Evolutionary conservation across 2,888 invertebrate genomes (phyloP), one percentile per base, ranked within the genome.

Genomic region (Lottia scabra): DNA sequence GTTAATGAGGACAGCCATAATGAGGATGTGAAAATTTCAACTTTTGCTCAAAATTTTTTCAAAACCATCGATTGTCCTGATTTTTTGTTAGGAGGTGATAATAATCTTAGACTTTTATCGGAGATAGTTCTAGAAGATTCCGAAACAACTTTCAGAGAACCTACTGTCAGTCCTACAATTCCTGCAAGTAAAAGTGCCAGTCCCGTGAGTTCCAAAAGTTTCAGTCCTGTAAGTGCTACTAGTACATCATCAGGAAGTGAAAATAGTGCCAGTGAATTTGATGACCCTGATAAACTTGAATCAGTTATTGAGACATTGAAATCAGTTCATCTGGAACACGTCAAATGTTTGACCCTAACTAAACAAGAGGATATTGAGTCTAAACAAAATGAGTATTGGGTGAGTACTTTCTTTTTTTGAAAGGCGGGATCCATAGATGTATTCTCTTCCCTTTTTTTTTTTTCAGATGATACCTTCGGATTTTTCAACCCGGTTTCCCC

Each of bases 331-430:
- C 19, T 19, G 19, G 56, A 56, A 56, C 65, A 65, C 30, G 65
- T 65, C 16, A 19, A 38, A n/a, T 43, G 65, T 65, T 46, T 30
- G 6, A 26, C 27, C 8, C 26, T 46, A 5, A 13, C 26, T 6
- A 46, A 48, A n/a, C 15, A 44, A 23, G 19, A 67, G 30, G 45
- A 67, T 26, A 12, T 46, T 26, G 45, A 44, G 45, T 19, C 19
- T 6, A 46, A 46, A 48, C 66, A 67, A 62, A 19, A 4, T 62
- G 63, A 67, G 38, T 71, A 71, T 67, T 63, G 65, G 43, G 71
- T 71, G 23, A 67, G 71, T 71, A 23, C n/a, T 27, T n/a, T 62
- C 12, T 12, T 12, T 19, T 26, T 30, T 30, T 2, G 5, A 30
- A 30, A 30, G 5, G n/a, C n/a, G n/a, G n/a, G n/a, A n/a, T n/a